These are phyloP conservation scores for Palythoa grandiflora DNA, from an alignment of 92 coral and sea anemone species.

Conservation along the genomic window DNA sequence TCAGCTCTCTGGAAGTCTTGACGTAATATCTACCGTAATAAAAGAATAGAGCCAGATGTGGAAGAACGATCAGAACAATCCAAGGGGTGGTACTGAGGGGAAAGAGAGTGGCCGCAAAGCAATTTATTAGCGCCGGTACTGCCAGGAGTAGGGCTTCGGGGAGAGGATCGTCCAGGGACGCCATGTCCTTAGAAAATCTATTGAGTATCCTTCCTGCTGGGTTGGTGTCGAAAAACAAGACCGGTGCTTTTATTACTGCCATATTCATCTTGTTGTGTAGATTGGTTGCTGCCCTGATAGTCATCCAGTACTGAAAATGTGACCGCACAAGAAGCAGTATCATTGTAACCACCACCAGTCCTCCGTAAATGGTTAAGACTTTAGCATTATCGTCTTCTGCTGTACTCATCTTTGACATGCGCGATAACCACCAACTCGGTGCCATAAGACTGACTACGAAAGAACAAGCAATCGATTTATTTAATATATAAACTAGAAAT, in stretches of 20 bases:
- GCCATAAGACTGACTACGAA: neutral
- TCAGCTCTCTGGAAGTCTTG: constrained; percentile 24
- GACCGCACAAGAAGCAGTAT: neutral
- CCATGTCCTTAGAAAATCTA: constrained; percentile 15
- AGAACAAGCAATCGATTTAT: neutral
- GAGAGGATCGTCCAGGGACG: constrained; percentile 17
- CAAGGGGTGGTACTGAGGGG: neutral
- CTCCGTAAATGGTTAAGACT: neutral
- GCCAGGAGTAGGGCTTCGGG: constrained; percentile 6
- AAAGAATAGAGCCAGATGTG: neutral
- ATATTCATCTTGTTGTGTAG: constrained; percentile 16
- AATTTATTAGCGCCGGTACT: neutral
- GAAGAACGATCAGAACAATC: neutral
- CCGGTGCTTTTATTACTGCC: constrained; percentile 15
- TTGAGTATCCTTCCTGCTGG: constrained; percentile 35
- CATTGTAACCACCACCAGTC: constrained; percentile 5
- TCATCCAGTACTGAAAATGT: neutral
- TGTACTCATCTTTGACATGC: neutral
- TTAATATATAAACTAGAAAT: neutral
- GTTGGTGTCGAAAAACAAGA: constrained; percentile 16
- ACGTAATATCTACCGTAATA: constrained; percentile 15
- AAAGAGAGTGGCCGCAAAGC: neutral
- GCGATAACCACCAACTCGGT: constrained; percentile 21
- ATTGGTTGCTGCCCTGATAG: neutral
- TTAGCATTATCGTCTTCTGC: neutral